These are phyloP conservation scores for Manis crassicaudata DNA, from an alignment of 2,797 vertebrate genomes.

Conservation along the genomic window DNA sequence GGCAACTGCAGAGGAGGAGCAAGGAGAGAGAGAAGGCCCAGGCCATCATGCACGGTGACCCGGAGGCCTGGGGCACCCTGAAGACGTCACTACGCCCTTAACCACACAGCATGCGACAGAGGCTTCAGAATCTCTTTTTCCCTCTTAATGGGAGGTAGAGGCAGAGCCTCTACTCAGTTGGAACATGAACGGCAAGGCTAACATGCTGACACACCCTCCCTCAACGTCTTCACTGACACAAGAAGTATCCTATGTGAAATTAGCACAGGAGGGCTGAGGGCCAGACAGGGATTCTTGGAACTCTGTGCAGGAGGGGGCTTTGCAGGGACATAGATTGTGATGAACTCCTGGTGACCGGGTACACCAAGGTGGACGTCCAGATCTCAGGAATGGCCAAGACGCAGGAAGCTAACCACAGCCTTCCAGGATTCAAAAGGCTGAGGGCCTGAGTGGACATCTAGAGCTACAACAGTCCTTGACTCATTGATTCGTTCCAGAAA, in stretches of 20 bases:
- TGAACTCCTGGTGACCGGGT: background rate
- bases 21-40: background rate
- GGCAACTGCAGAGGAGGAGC: background rate
- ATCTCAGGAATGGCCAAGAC: background rate
- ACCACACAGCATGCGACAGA: fast-evolving
- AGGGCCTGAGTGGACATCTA: background rate
- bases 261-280: background rate
- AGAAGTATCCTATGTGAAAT: background rate
- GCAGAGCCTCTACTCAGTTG: background rate
- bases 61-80: background rate
- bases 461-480: background rate
- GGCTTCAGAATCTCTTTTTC: background rate
- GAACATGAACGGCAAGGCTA: background rate
- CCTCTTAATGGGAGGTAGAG: background rate
- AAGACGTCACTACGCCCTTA: background rate
- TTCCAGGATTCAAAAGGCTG: background rate
- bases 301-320: background rate
- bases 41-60: fast-evolving
- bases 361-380: background rate
- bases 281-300: background rate
- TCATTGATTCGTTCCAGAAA: background rate
- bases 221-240: background rate
- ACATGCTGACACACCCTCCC: background rate
- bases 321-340: background rate
- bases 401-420: background rate